A percentile compares a stretch with the other conserved stretches of the same genome.
phyloP scores from a whole-genome alignment of 2,113 vertebrate genomes.

The Gymnorhina tibicen region DNA sequence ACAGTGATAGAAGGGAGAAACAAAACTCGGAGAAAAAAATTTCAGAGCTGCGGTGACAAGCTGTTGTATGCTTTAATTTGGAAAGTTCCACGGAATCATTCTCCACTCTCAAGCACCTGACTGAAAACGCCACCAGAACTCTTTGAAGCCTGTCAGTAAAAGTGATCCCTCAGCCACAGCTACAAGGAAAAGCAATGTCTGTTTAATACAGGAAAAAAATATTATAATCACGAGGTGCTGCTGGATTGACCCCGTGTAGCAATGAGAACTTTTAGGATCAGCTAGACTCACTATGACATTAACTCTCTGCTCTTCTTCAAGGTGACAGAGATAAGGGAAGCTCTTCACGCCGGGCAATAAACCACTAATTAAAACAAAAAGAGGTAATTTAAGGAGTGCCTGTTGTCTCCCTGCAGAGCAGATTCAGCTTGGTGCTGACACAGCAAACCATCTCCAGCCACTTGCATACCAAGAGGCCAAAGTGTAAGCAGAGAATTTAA shows the following conservation, averaged over 20 bases:
- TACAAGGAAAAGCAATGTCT: background rate
- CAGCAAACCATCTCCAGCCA: background rate
- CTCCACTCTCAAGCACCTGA: background rate
- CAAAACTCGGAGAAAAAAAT: background rate
- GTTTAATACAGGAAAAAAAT: background rate
- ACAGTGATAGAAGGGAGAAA: background rate
- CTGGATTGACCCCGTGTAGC: background rate
- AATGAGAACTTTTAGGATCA: background rate
- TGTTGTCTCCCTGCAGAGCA: background rate
- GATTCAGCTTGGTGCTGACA: background rate
- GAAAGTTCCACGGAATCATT: background rate
- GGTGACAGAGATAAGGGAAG: background rate
- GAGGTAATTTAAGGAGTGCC: background rate
- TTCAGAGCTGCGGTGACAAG: background rate
- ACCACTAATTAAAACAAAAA: background rate
- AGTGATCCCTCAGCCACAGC: background rate
- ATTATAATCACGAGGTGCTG: background rate
- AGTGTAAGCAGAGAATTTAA: background rate
- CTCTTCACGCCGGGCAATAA: background rate
- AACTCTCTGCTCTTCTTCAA: background rate
- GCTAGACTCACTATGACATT: fast-evolving
- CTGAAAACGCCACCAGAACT: background rate
- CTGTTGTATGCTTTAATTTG: background rate
- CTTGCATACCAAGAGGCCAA: background rate
- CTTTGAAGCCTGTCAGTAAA: background rate